phyloP scores from a whole-genome alignment of 2,113 vertebrate species.

The Ascaphus truei region DNA sequence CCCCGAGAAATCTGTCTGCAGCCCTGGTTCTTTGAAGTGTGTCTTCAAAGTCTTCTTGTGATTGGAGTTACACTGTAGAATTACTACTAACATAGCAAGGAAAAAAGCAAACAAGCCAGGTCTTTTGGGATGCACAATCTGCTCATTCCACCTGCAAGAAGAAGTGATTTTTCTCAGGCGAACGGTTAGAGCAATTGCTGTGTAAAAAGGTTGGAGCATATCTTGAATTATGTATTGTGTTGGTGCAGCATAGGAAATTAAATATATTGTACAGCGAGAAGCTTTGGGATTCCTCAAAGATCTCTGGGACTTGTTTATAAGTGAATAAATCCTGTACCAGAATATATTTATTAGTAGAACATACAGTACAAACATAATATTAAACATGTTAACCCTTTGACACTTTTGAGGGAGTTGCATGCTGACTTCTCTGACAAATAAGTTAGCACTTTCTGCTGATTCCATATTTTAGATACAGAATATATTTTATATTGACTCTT shows the following conservation, averaged over 20 bases:
- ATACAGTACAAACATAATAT: too few relatives aligned
- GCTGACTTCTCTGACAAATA: too few relatives aligned
- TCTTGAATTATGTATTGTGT: slow-evolving; percentile 15
- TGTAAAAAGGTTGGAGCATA: not conserved
- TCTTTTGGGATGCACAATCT: not conserved
- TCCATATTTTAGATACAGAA: too few relatives aligned
- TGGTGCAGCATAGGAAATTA: not conserved
- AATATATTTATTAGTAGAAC: not conserved
- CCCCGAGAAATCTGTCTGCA: too few relatives aligned
- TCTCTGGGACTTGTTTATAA: not conserved
- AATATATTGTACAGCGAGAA: not conserved
- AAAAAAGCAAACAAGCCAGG: not conserved
- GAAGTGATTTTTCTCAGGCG: not conserved
- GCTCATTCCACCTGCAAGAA: not conserved
- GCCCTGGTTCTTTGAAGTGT: too few relatives aligned
- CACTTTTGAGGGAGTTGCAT: too few relatives aligned
- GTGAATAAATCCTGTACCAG: not conserved
- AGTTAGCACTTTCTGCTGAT: too few relatives aligned
- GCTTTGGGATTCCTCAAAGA: not conserved
- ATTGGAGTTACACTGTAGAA: not conserved
- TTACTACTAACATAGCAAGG: not conserved
- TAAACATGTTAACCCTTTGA: not conserved
- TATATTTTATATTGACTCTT: too few relatives aligned
- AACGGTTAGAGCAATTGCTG: not conserved
- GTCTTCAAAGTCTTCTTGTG: too few relatives aligned